A percentile compares a stretch with the other conserved stretches of the same genome.
These are phyloP conservation scores for Squalus acanthias DNA, from an alignment of 2,797 vertebrate species.

Conservation along the genomic window DNA sequence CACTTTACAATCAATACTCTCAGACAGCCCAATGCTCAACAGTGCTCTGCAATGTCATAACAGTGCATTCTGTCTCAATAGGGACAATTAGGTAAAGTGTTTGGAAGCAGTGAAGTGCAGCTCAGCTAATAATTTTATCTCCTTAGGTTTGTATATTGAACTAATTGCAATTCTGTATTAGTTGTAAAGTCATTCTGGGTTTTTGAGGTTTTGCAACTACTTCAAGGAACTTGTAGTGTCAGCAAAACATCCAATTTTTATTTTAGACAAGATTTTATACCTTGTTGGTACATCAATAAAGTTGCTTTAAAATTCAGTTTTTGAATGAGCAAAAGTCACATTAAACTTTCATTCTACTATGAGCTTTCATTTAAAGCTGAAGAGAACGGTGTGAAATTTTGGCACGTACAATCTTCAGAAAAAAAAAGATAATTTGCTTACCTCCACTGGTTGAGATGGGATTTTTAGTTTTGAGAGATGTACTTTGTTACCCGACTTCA, in stretches of 20 bases:
- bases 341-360: not conserved
- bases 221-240: too few species aligned
- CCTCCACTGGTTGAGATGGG: slow-evolving; percentile 85
- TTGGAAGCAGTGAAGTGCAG: not conserved
- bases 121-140: not conserved
- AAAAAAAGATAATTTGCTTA: slow-evolving; percentile 53
- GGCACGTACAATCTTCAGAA: not conserved
- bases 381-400: not conserved
- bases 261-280: not conserved
- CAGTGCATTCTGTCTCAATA: not conserved
- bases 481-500: slow-evolving; percentile 89
- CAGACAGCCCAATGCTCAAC: not conserved
- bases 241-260: not conserved
- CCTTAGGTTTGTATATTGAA: not conserved
- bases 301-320: not conserved
- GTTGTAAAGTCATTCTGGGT: not conserved
- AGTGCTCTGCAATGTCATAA: not conserved
- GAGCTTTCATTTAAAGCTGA: not conserved
- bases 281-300: not conserved
- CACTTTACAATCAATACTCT: not conserved
- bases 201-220: not conserved
- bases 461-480: slow-evolving; percentile 95
- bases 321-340: not conserved
- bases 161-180: not conserved
- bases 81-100: not conserved